These are phyloP conservation scores for Scaptomyza caliginosa DNA, from an alignment of 2,888 invertebrate species.

Conservation along the genomic window DNA sequence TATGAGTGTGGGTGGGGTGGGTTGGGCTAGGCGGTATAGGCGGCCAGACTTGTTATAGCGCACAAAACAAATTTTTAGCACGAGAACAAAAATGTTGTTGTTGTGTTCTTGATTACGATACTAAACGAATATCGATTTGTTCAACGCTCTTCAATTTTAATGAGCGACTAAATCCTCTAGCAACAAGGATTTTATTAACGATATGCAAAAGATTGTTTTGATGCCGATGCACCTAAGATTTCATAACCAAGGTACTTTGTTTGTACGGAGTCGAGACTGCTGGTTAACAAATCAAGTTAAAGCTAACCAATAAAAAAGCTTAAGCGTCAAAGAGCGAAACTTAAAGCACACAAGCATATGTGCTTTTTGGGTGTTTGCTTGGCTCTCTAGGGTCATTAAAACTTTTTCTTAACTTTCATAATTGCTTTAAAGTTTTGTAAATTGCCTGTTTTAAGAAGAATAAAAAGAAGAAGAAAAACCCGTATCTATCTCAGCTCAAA, in stretches of 20 bases:
- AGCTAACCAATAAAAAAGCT: neutral
- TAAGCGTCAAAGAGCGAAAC: neutral
- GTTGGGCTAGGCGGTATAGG: neutral
- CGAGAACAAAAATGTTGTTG: constrained; percentile 58
- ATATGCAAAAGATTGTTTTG: constrained; percentile 52
- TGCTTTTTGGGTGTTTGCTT: neutral
- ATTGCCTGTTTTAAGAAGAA: constrained; percentile 13
- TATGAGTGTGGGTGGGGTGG: neutral
- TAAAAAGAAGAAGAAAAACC: too few species aligned
- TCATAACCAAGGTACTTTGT: neutral
- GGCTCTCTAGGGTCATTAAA: neutral
- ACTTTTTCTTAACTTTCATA: constrained; percentile 21
- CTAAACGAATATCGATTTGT: constrained; percentile 78
- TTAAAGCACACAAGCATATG: neutral
- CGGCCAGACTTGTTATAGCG: constrained; percentile 69
- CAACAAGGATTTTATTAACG: constrained; percentile 61
- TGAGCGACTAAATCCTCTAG: constrained; percentile 61
- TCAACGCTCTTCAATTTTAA: constrained; percentile 63
- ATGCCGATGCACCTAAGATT: constrained; percentile 15
- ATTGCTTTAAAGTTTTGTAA: constrained; percentile 20
- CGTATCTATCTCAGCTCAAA: constrained; percentile 7
- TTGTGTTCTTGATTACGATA: constrained; percentile 73
- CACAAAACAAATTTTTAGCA: constrained; percentile 78
- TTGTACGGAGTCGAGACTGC: neutral
- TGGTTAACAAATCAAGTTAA: neutral